phyloP scores from a whole-genome alignment of 2,888 invertebrate genomes.

The Lasioglossum pauxillum region DNA sequence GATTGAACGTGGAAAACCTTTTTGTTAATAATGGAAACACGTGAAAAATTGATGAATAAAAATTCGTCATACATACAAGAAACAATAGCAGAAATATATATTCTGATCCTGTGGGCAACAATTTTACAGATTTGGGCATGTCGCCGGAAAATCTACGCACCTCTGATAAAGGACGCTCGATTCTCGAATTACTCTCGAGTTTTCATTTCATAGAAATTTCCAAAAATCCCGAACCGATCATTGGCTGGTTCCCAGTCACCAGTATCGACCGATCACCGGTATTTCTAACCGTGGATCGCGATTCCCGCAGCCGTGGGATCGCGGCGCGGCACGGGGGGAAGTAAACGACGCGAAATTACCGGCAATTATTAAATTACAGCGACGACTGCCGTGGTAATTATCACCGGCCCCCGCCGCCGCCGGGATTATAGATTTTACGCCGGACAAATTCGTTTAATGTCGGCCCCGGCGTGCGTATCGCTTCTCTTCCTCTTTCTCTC shows the following conservation, averaged over 20 bases:
- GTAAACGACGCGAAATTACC: constrained; percentile 68
- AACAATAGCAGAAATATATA: not conserved
- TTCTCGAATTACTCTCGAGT: not conserved
- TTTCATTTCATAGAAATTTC: not conserved
- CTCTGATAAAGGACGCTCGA: not conserved
- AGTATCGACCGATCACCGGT: not conserved
- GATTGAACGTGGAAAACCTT: not conserved
- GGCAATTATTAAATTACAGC: constrained; percentile 69
- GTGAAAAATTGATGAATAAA: not conserved
- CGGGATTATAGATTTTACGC: constrained; percentile 65
- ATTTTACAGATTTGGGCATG: not conserved
- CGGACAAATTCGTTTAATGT: constrained; percentile 59
- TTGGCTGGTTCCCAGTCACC: not conserved
- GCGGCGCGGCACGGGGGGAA: constrained; percentile 33
- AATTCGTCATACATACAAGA: not conserved
- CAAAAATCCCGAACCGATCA: not conserved
- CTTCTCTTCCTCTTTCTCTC: not conserved
- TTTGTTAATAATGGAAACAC: not conserved
- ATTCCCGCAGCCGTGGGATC: not conserved
- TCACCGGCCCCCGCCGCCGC: constrained; percentile 42
- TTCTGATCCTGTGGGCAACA: not conserved
- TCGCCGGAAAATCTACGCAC: not conserved
- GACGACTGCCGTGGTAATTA: constrained; percentile 65
- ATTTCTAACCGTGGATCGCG: not conserved
- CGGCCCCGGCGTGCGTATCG: constrained; percentile 6